These are phyloP conservation scores for Tragulus kanchil DNA, from an alignment of 2,113 vertebrate genomes.

Conservation along the genomic window DNA sequence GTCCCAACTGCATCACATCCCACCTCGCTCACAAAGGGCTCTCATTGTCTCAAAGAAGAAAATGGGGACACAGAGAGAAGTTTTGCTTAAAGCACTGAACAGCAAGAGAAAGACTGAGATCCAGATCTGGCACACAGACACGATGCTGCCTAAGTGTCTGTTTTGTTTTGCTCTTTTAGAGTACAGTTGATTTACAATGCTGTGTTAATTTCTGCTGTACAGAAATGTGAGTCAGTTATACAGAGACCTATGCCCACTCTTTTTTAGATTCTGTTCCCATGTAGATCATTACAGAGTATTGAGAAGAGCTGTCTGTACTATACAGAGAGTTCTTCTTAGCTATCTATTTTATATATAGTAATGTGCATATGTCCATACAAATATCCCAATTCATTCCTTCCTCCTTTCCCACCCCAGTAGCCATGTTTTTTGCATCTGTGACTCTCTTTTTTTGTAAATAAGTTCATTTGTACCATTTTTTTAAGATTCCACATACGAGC, in stretches of 20 bases:
- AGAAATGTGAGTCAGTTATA: background rate
- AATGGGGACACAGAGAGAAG: background rate
- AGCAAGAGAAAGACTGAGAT: background rate
- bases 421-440: background rate
- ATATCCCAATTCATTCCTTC: background rate
- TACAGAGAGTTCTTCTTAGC: background rate
- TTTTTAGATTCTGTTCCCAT: background rate
- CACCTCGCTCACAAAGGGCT: background rate
- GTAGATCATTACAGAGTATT: background rate
- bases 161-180: background rate
- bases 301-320: background rate
- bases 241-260: background rate
- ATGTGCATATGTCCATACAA: background rate
- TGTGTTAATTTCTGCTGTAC: background rate
- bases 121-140: background rate
- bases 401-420: background rate
- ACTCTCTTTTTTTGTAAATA: background rate
- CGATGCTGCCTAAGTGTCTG: background rate
- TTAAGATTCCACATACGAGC: background rate
- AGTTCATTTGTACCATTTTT: background rate
- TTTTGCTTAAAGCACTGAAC: background rate
- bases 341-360: background rate
- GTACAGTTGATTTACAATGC: background rate
- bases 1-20: rapidly evolving
- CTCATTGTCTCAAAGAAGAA: background rate